These are phyloP conservation scores for Aspidiotus rigidus DNA, from an alignment of 2,888 invertebrate species.

Conservation along the genomic window DNA sequence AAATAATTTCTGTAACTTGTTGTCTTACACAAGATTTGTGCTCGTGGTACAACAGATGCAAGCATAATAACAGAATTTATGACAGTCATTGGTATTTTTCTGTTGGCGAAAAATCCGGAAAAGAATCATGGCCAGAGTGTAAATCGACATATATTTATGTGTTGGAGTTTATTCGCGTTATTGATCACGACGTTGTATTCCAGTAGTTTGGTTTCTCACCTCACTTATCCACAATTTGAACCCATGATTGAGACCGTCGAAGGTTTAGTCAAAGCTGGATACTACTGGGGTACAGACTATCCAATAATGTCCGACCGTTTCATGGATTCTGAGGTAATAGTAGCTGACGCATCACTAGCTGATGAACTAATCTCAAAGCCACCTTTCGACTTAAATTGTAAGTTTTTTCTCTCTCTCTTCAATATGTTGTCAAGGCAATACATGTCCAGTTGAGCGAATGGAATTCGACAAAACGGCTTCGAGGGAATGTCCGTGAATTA, in stretches of 20 bases:
- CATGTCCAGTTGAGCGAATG: no score
- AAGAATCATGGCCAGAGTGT: not conserved
- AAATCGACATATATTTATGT: slow-evolving; percentile 28
- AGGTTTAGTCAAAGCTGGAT: slow-evolving; percentile 31
- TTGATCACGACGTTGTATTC: slow-evolving; percentile 35
- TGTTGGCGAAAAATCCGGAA: slow-evolving; percentile 24
- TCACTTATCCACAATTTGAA: slow-evolving; percentile 34
- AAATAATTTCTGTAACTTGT: no score
- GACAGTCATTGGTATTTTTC: slow-evolving; percentile 19
- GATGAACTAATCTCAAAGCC: no score
- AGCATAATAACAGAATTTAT: not conserved
- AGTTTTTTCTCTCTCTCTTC: no score
- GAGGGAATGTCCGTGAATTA: no score
- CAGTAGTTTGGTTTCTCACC: slow-evolving; percentile 35
- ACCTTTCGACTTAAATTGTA: no score
- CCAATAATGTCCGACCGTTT: slow-evolving; percentile 11
- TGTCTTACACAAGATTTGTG: no score
- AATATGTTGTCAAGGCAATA: no score
- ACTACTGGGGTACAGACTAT: slow-evolving; percentile 35
- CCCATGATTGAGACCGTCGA: slow-evolving; percentile 26
- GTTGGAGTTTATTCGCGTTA: slow-evolving; percentile 36
- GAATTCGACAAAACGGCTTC: no score
- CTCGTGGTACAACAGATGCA: no score
- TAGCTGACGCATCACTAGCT: not conserved
- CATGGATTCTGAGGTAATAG: slow-evolving; percentile 24